phyloP scores from a whole-genome alignment of 2,113 vertebrate genomes.

The Eptesicus fuscus region DNA sequence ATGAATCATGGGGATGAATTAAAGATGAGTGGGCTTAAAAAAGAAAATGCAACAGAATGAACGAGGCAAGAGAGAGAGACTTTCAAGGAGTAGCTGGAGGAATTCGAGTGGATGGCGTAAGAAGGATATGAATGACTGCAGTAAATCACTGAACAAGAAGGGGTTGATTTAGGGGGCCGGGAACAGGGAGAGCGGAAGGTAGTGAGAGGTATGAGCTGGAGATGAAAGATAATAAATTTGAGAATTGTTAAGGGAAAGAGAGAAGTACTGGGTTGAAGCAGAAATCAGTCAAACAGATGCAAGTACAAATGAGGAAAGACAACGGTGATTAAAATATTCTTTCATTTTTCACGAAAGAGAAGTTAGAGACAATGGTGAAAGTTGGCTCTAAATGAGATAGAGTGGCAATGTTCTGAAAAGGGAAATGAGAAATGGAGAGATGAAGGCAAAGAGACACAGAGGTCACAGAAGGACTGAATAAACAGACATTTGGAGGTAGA shows the following conservation, averaged over 20 bases:
- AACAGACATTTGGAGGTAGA: neutral
- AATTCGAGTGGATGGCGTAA: constrained; percentile 21
- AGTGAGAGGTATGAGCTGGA: constrained; percentile 24
- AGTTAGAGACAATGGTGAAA: constrained; percentile 59
- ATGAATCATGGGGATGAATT: constrained; percentile 51
- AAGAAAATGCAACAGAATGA: constrained; percentile 35
- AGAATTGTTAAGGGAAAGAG: constrained; percentile 63
- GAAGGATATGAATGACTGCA: constrained; percentile 31
- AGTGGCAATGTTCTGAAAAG: constrained; percentile 12
- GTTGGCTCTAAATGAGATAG: constrained; percentile 51
- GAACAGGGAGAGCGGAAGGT: neutral
- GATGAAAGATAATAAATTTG: constrained; percentile 69
- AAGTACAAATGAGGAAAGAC: constrained; percentile 51
- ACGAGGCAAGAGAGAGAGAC: constrained; percentile 20
- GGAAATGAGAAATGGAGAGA: constrained; percentile 20
- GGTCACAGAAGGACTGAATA: neutral
- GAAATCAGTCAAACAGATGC: constrained; percentile 66
- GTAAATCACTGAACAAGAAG: constrained; percentile 58
- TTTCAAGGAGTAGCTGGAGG: constrained; percentile 5
- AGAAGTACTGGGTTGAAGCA: constrained; percentile 41
- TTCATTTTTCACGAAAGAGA: constrained; percentile 57
- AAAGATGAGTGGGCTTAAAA: constrained; percentile 43
- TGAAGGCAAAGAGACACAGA: neutral
- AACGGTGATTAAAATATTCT: constrained; percentile 59
- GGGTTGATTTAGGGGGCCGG: constrained; percentile 58